A percentile compares a stretch with the other conserved stretches of the same genome.
phyloP scores from a whole-genome alignment of 2,888 invertebrate genomes.

The Chironomus tentans region DNA sequence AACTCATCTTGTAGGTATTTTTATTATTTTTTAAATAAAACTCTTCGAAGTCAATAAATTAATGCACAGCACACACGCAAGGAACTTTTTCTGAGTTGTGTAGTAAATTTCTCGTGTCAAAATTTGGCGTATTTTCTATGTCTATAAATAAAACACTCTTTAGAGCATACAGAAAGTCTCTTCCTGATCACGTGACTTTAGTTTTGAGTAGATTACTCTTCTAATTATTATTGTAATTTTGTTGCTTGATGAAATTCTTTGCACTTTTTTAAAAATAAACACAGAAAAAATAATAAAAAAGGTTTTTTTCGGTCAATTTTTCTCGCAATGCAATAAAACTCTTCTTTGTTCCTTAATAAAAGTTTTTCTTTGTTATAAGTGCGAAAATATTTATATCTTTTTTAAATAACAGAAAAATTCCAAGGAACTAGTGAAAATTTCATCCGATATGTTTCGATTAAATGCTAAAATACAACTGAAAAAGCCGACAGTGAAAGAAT shows the following conservation, averaged over 20 bases:
- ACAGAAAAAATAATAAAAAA: background rate
- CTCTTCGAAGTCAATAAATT: background rate
- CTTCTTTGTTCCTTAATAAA: background rate
- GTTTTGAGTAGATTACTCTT: background rate
- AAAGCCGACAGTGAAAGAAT: background rate
- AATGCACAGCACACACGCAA: background rate
- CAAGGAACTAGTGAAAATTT: background rate
- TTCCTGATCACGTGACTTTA: slow-evolving; percentile 5
- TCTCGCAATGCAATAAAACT: background rate
- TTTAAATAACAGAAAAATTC: background rate
- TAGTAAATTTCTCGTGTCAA: background rate
- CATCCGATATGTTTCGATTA: background rate
- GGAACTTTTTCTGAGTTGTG: background rate
- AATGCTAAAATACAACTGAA: background rate
- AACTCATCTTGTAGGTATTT: slow-evolving; percentile 19
- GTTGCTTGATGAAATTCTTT: background rate
- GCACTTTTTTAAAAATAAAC: background rate
- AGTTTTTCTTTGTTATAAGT: background rate
- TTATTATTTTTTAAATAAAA: background rate
- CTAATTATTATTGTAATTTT: too few species aligned
- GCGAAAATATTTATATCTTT: background rate
- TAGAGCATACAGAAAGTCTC: background rate
- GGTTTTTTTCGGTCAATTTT: background rate
- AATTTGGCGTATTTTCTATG: background rate
- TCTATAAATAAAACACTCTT: background rate